phyloP scores from a whole-genome alignment of 2,888 invertebrate species.

The Seira musarum region DNA sequence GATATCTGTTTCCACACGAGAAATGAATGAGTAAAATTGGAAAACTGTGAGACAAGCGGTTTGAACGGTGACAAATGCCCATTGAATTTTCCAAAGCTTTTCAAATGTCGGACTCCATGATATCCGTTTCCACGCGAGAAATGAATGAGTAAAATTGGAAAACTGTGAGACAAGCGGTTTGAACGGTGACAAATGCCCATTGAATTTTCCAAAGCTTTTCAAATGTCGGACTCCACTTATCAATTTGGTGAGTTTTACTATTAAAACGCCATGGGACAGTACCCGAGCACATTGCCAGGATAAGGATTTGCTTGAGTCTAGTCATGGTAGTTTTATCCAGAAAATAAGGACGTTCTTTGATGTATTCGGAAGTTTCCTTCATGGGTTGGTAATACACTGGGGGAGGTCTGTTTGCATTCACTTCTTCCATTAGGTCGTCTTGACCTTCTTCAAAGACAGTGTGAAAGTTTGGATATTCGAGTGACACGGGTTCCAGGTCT shows the following conservation, averaged over 20 bases:
- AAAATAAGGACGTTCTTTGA: constrained; percentile 38
- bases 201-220: constrained; percentile 18
- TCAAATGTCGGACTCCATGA: constrained; percentile 14
- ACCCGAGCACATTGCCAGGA: constrained; percentile 29
- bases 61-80: constrained; percentile 27
- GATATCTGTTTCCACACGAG: neutral
- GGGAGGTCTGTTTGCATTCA: neutral
- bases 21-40: constrained; percentile 38
- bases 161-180: constrained; percentile 13
- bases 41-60: constrained; percentile 15
- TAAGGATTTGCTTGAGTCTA: constrained; percentile 43
- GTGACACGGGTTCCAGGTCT: constrained; percentile 25
- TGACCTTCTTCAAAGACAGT: neutral
- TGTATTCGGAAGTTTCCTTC: constrained; percentile 18
- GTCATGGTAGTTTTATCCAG: constrained; percentile 47
- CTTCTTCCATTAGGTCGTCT: constrained; percentile 9
- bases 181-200: constrained; percentile 25
- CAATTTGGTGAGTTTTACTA: neutral
- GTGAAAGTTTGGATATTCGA: constrained; percentile 39
- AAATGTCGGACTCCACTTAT: constrained; percentile 13
- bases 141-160: constrained; percentile 44
- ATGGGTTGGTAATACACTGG: neutral
- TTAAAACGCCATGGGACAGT: constrained; percentile 37
- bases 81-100: constrained; percentile 24
- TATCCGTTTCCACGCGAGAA: neutral